These are phyloP conservation scores for Harmothoe impar DNA, from an alignment of 2,888 invertebrate species.

Conservation along the genomic window DNA sequence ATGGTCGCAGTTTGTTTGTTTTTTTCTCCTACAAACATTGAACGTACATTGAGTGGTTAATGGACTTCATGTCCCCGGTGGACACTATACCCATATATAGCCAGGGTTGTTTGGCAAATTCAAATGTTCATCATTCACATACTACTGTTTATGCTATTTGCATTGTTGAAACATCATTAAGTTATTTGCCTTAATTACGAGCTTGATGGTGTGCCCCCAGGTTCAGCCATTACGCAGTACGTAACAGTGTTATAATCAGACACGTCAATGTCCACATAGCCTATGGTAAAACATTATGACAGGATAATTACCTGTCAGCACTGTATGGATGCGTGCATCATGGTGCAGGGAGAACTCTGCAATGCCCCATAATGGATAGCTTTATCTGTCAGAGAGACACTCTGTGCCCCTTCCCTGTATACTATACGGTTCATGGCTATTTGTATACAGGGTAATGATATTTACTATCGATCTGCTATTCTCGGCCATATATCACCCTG, in stretches of 20 bases:
- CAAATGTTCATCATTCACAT: neutral
- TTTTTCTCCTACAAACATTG: neutral
- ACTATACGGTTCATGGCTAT: too few species aligned
- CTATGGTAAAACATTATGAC: neutral
- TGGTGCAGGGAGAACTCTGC: too few species aligned
- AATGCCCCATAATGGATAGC: too few species aligned
- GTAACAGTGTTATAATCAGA: neutral
- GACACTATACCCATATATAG: neutral
- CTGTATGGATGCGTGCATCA: neutral
- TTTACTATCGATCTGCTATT: slow-evolving; percentile 1
- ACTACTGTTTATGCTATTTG: neutral
- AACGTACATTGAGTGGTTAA: neutral
- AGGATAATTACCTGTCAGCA: neutral
- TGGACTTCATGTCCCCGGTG: neutral
- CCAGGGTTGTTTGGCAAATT: neutral
- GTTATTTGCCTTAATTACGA: slow-evolving; percentile 14
- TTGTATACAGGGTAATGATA: neutral
- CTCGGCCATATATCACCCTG: neutral
- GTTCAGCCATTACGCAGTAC: neutral
- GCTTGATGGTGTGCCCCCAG: neutral
- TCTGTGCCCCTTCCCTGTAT: too few species aligned
- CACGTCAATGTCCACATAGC: neutral
- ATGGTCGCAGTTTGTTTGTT: neutral
- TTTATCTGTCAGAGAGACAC: too few species aligned
- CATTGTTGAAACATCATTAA: neutral